Percentiles rank a stretch among this genome's conserved stretches.
Evolutionary conservation across 2,888 invertebrate species (phyloP).

Genomic region (Yponomeuta plumbellus): DNA sequence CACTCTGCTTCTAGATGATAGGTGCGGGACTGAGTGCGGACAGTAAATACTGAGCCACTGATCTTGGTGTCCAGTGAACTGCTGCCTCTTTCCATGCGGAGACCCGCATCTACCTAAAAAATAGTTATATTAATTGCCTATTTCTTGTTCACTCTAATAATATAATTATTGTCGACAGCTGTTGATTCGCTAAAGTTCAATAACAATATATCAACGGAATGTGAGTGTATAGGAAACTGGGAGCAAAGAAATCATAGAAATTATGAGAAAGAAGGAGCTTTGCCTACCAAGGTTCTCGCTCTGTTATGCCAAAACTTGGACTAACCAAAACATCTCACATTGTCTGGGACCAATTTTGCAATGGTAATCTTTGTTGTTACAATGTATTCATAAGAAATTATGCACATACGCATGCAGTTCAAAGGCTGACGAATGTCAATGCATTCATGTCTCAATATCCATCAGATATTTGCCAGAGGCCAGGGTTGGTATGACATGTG

Average conservation of each 20-base stretch:
- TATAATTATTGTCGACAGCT: neutral
- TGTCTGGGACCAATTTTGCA: neutral
- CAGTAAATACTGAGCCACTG: constrained; percentile 85
- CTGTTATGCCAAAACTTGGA: neutral
- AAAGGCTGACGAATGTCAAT: too few species aligned
- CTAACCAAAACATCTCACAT: neutral
- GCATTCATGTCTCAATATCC: neutral
- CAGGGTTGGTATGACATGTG: neutral
- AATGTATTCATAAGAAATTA: neutral
- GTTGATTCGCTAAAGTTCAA: too few species aligned
- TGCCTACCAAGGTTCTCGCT: neutral
- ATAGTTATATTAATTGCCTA: neutral
- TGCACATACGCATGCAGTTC: neutral
- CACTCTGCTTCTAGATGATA: constrained; percentile 96
- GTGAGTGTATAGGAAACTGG: too few species aligned
- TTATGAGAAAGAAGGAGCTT: too few species aligned
- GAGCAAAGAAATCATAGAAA: too few species aligned
- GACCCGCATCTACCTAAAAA: constrained; percentile 86
- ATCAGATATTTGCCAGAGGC: neutral
- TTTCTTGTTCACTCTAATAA: neutral
- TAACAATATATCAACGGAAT: too few species aligned
- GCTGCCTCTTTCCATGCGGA: constrained; percentile 88
- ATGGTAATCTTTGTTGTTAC: neutral
- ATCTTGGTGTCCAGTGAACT: constrained; percentile 81
- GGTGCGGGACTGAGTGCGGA: constrained; percentile 90